Conservation (phyloP, 2,888 invertebrate genomes). For the Hirtodrosophila cameraria region DNA sequence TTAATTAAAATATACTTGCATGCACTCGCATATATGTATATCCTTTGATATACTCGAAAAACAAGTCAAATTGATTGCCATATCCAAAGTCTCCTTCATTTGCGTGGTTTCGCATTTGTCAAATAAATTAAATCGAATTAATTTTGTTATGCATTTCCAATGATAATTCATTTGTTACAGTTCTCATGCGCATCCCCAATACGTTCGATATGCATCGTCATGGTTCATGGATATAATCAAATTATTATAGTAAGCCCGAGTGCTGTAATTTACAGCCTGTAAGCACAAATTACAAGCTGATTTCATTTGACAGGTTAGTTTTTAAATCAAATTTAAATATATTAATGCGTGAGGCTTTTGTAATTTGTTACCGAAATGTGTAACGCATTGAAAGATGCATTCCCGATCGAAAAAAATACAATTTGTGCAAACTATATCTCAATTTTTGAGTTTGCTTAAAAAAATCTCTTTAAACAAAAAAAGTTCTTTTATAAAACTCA, state of each 20-base stretch:
- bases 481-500: too few relatives aligned
- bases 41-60: slow-evolving; percentile 24
- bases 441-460: too few relatives aligned
- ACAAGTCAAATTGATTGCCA: slow-evolving; percentile 11
- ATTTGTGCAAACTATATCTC: too few relatives aligned
- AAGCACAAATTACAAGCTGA: background rate
- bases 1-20: too few relatives aligned
- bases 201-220: slow-evolving; percentile 45
- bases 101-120: slow-evolving; percentile 15
- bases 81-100: slow-evolving; percentile 10
- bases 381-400: too few relatives aligned
- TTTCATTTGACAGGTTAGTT: background rate
- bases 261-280: too few relatives aligned
- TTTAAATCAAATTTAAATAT: too few relatives aligned
- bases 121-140: slow-evolving; percentile 46
- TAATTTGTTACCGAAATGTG: too few relatives aligned
- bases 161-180: slow-evolving; percentile 50
- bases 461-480: too few relatives aligned
- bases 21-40: too few relatives aligned
- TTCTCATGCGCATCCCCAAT: slow-evolving; percentile 30
- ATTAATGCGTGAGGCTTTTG: too few relatives aligned
- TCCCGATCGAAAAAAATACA: too few relatives aligned
- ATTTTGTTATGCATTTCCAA: slow-evolving; percentile 22
- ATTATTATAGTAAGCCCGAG: slow-evolving; percentile 19
- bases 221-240: slow-evolving; percentile 24